Evolutionary conservation across 2,888 invertebrate genomes (phyloP).

Genomic region (Stenichneumon culpator): DNA sequence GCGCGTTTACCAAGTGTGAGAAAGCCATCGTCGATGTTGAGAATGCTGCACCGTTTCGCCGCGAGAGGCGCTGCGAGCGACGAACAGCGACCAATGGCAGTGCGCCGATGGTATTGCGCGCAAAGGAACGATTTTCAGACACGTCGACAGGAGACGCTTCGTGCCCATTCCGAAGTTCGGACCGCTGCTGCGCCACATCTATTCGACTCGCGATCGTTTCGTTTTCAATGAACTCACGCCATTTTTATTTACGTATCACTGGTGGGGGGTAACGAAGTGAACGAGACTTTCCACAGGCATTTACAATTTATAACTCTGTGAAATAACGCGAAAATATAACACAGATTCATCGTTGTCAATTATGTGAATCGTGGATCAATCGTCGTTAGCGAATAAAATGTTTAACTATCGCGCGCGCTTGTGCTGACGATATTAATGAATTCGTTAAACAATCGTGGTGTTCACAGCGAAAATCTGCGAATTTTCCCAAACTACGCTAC

Average conservation of each 20-base stretch:
- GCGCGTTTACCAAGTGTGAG: background rate
- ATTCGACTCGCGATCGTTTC: background rate
- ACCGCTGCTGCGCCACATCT: background rate
- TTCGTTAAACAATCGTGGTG: conserved; percentile 73
- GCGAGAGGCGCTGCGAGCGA: background rate
- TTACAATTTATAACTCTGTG: conserved; percentile 39
- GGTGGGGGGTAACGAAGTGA: conserved; percentile 64
- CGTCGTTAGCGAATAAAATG: conserved; percentile 47
- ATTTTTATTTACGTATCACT: conserved; percentile 71
- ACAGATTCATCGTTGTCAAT: conserved; percentile 30
- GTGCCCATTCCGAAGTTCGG: background rate
- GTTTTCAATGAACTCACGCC: conserved; percentile 59
- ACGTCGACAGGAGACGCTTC: conserved; percentile 1
- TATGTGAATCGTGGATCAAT: conserved; percentile 51
- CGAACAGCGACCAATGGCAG: background rate
- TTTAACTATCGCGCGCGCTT: conserved; percentile 53
- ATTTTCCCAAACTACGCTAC: conserved; percentile 74
- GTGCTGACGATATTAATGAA: conserved; percentile 74
- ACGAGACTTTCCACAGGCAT: conserved; percentile 56
- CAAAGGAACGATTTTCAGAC: background rate
- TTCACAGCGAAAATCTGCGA: conserved; percentile 73
- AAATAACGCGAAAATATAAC: conserved; percentile 18
- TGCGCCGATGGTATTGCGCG: background rate
- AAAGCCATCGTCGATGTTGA: background rate
- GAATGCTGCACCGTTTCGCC: background rate